These are phyloP conservation scores for Rhynchotus rufescens DNA, from an alignment of 2,797 vertebrate species.

Conservation along the genomic window DNA sequence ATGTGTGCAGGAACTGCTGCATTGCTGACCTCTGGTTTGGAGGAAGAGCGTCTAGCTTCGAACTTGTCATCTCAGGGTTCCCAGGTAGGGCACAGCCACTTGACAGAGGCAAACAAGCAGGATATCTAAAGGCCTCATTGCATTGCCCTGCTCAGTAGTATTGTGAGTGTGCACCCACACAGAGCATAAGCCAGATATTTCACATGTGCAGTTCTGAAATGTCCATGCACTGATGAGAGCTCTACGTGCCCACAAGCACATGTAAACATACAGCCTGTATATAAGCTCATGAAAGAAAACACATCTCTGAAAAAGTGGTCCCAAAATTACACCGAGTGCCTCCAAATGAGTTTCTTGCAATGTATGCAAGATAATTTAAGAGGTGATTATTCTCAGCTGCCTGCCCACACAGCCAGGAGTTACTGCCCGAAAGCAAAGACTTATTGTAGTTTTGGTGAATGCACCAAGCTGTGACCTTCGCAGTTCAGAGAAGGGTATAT, in stretches of 20 bases:
- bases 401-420: conserved; percentile 25
- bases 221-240: background rate
- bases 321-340: background rate
- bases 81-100: background rate
- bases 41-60: background rate
- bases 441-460: background rate
- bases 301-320: background rate
- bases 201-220: background rate
- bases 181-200: background rate
- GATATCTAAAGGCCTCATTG: background rate
- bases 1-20: background rate
- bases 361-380: conserved; percentile 8
- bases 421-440: conserved; percentile 14
- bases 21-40: background rate
- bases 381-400: conserved; percentile 35
- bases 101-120: background rate
- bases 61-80: background rate
- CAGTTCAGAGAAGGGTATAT: background rate
- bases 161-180: background rate
- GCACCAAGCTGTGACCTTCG: conserved; percentile 9
- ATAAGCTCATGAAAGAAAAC: background rate
- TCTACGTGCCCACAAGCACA: accelerated
- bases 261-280: background rate
- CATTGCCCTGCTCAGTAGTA: background rate
- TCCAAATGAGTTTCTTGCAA: conserved; percentile 8